phyloP scores from a whole-genome alignment of 2,888 invertebrate genomes.

The Amphipoea lucens region DNA sequence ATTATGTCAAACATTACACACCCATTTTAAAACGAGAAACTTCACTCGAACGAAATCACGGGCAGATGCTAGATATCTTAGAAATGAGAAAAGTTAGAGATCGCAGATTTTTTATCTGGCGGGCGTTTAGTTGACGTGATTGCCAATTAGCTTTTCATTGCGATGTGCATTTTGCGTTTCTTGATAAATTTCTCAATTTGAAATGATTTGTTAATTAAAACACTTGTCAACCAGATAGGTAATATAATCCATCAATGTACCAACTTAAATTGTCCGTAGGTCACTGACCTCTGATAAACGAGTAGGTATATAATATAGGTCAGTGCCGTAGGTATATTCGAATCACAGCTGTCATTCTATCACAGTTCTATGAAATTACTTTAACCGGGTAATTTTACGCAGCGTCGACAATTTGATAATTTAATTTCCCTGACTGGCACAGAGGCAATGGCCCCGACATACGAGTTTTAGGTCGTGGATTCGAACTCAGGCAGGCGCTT shows the following conservation, averaged over 20 bases:
- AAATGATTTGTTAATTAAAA: neutral
- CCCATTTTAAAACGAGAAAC: neutral
- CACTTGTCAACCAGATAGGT: neutral
- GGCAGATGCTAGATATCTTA: neutral
- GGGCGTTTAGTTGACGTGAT: neutral
- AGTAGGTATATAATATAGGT: too few relatives aligned
- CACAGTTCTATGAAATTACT: neutral
- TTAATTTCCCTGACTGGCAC: neutral
- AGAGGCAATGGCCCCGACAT: too few relatives aligned
- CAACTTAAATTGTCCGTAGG: neutral
- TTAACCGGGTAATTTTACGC: neutral
- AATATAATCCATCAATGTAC: neutral
- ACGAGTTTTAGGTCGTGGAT: neutral
- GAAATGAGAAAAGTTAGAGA: slow-evolving; percentile 21
- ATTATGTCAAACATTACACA: too few relatives aligned
- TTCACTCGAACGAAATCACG: neutral
- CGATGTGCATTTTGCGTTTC: slow-evolving; percentile 11
- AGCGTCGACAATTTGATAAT: neutral
- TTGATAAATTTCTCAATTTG: neutral
- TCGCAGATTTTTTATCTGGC: slow-evolving; percentile 12
- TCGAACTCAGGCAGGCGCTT: neutral
- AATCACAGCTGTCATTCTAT: neutral
- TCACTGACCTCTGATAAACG: too few relatives aligned
- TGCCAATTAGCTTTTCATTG: slow-evolving; percentile 5
- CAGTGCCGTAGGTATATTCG: neutral